Base-by-base conservation (phyloP, 2,113 vertebrate species). In the Myotis davidii region DNA sequence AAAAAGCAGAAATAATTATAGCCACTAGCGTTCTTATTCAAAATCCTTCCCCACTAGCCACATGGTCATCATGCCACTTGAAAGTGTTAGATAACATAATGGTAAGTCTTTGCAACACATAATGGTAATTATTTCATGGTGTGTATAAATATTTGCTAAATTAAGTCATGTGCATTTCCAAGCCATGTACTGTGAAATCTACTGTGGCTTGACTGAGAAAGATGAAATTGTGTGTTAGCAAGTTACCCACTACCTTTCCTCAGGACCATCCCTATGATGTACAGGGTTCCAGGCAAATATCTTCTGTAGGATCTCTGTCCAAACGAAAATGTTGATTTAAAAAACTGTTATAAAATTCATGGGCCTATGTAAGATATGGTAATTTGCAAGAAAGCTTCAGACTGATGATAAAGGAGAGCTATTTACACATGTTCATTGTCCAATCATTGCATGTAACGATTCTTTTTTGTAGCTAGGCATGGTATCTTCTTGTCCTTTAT, bases 1-100 rank as follows among this genome's bases (percentile, higher is more conserved):
- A 1, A 61, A 61, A 61, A 61, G 50, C 48, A 54, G 65, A 94
- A 54, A 16, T 85, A 94, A 90, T 95, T 88, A 85, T 94, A n/a
- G 32, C 45, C 77, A 61, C 74, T 93, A 59, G 83, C 21, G 29
- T 76, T n/a, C 69, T 88, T 79, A 42, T 73, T 96, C 17, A 82
- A 67, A 93, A 83, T 56, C n/a, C 7, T 85, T 94, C 77, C 29
- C 17, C 50, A 72, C 59, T 61, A 42, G 18, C 20, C 45, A 25
- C 32, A n/a, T 54, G 67, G 64, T 88, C 83, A 42, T 39, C 7
- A 16, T 42, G 27, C 39, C 10, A 79, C 65, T 94, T 85, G 34
- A 85, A 86, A 74, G 23, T 25, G 14, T 37, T 78, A 54, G 64
- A 54, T 42, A 42, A 42, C 42, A 42, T 42, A 42, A 42, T 42